Conservation (phyloP, 2,113 vertebrate genomes). For the Danio rerio region DNA sequence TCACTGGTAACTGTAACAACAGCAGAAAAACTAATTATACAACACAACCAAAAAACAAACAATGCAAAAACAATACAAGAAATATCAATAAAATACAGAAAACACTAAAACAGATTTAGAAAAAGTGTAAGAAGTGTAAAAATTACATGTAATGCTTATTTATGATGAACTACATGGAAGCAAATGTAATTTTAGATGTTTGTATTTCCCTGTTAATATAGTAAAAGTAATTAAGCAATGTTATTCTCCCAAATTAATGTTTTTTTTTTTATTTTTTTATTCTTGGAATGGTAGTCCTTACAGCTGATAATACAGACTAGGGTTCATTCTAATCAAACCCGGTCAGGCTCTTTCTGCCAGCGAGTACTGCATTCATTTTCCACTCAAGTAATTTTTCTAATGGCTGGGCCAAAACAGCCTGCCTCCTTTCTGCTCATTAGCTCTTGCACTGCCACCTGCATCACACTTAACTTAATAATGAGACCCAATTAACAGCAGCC, state of each 20-base stretch:
- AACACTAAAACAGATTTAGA: too few species aligned
- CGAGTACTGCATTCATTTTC: constrained; percentile 81
- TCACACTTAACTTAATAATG: constrained; percentile 81
- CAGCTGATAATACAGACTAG: constrained; percentile 32
- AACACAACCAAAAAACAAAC: too few species aligned
- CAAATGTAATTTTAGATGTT: neutral
- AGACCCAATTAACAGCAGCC: constrained; percentile 78
- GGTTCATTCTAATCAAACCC: constrained; percentile 76
- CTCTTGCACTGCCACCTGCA: constrained; percentile 73
- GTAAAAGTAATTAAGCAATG: neutral
- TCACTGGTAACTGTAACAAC: too few species aligned
- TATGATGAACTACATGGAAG: neutral
- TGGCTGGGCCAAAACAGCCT: constrained; percentile 75
- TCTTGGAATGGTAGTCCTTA: neutral
- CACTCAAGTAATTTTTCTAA: constrained; percentile 84
- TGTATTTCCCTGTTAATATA: neutral
- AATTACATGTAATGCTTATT: neutral
- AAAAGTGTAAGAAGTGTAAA: neutral
- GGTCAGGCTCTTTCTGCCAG: neutral
- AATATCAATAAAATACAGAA: too few species aligned
- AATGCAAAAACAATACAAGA: too few species aligned
- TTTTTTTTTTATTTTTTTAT: neutral
- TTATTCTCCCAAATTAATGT: neutral
- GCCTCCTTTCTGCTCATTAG: constrained; percentile 82
- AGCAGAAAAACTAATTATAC: too few species aligned